Evolutionary conservation across 35 echinoderm and acorn worm genomes (phyloP), one percentile per base, ranked within the genome.

Genomic region (Apostichopus californicus): DNA sequence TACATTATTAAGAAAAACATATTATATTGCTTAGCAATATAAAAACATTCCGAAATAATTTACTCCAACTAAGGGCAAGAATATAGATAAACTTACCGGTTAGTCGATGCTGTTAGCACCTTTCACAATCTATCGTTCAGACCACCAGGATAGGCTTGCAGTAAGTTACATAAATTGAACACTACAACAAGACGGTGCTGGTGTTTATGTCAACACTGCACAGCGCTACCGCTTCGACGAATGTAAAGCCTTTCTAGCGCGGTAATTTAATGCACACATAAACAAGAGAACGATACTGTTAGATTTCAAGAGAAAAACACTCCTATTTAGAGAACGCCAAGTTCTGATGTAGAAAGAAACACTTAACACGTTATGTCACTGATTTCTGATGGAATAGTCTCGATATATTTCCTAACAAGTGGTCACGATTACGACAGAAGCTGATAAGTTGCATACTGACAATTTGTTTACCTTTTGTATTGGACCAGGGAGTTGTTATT

Each of bases 321-420:
- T 17, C 4, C 11, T 14, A 9, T 68, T 68, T 18, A 68, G 11
- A 68, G 64, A 68, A 68, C 64, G 18, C 3, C 11, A 18, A 68
- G 5, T 68, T 18, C 64, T 68, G 11, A 11, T 14, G 64, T 68
- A 18, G 64, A 68, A 68, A 9, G 64, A 68, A 68, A 68, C 64
- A 18, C 64, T 46, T 46, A 46, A 46, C 34, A 46, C 34, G 34
- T 68, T 68, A 18, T 18, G 64, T 14, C 64, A 68, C 3, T 9
- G 64, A 68, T 68, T 11, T 68, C 64, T 68, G 64, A 68, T 68
- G 18, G 64, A 68, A 68, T 68, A 68, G 8, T 68, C 6, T 68
- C 64, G 64, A 68, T 68, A 18, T 68, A 68, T 68, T 68, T 68
- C 64, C 64, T 68, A 68, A 68, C 64, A 68, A 68, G 64, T 68